A percentile compares a stretch with the other conserved stretches of the same genome.
Evolutionary conservation across 2,888 invertebrate genomes (phyloP).

Genomic region (Entomobrya proxima): DNA sequence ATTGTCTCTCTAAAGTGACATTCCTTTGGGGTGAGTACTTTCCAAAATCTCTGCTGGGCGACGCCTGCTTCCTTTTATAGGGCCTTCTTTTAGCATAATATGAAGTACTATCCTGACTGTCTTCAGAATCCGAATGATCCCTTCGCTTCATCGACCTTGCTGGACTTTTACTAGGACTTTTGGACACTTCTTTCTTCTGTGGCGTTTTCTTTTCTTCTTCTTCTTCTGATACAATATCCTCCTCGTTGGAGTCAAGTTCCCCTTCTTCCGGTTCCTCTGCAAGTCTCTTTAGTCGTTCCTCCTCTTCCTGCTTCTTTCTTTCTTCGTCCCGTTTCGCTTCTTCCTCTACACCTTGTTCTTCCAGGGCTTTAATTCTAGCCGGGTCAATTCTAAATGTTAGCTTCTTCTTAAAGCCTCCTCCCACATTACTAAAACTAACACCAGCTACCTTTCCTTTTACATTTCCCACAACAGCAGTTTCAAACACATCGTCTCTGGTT

Average conservation of each 20-base stretch:
- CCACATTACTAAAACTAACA: neutral
- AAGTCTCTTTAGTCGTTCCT: constrained; percentile 4
- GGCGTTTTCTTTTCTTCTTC: constrained; percentile 21
- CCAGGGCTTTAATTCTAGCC: constrained; percentile 54
- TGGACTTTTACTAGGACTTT: neutral
- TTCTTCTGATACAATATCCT: neutral
- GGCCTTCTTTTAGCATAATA: constrained; percentile 24
- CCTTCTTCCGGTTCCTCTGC: constrained; percentile 37
- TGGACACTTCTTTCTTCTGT: neutral
- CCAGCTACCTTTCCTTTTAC: neutral
- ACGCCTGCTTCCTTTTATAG: constrained; percentile 10
- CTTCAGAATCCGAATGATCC: constrained; percentile 1
- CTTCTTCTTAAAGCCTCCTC: constrained; percentile 20
- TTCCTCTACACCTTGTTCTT: constrained; percentile 52
- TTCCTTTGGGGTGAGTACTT: constrained; percentile 36
- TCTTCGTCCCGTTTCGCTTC: constrained; percentile 28
- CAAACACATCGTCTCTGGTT: constrained; percentile 45
- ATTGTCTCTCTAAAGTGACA: neutral
- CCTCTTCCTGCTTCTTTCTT: constrained; percentile 39
- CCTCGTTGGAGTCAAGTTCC: constrained; percentile 43
- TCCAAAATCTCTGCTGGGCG: constrained; percentile 36
- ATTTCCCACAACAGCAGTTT: neutral
- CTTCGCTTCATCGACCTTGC: neutral
- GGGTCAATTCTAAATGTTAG: constrained; percentile 53
- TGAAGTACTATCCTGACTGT: constrained; percentile 24